Conservation (phyloP, 2,888 invertebrate genomes). For the Maniola hyperantus region DNA sequence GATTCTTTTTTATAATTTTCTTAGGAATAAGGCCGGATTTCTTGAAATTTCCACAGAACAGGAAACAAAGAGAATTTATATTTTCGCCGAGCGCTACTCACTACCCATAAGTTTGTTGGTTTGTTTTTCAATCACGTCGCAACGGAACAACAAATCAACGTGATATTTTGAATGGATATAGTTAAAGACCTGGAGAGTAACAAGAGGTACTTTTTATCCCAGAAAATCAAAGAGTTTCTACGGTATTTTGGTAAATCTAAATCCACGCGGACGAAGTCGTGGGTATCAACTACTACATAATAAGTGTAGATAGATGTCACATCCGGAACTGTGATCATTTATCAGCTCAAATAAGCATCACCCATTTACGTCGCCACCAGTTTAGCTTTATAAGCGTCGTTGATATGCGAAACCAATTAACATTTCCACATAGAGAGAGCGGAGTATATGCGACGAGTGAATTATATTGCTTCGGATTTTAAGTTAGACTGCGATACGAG, state of each 20-base stretch:
- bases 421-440: constrained; percentile 49
- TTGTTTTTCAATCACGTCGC: too few relatives aligned
- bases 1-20: too few relatives aligned
- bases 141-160: too few relatives aligned
- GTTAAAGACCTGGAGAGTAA: too few relatives aligned
- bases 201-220: too few relatives aligned
- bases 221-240: too few relatives aligned
- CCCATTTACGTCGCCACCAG: constrained; percentile 14
- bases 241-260: background rate
- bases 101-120: too few relatives aligned
- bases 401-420: constrained; percentile 37
- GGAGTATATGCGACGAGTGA: constrained; percentile 15
- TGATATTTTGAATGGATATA: too few relatives aligned
- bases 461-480: constrained; percentile 23
- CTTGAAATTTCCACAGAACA: too few relatives aligned
- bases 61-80: too few relatives aligned
- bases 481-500: constrained; percentile 15
- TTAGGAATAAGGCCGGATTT: too few relatives aligned
- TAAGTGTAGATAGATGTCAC: background rate
- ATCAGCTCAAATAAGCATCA: constrained; percentile 14
- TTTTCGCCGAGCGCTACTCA: too few relatives aligned
- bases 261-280: background rate
- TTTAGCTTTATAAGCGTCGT: constrained; percentile 27
- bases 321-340: constrained; percentile 17
- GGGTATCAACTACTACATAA: background rate